These are phyloP conservation scores for Conus ventricosus DNA, from an alignment of 1,140 invertebrate genomes.

Conservation along the genomic window DNA sequence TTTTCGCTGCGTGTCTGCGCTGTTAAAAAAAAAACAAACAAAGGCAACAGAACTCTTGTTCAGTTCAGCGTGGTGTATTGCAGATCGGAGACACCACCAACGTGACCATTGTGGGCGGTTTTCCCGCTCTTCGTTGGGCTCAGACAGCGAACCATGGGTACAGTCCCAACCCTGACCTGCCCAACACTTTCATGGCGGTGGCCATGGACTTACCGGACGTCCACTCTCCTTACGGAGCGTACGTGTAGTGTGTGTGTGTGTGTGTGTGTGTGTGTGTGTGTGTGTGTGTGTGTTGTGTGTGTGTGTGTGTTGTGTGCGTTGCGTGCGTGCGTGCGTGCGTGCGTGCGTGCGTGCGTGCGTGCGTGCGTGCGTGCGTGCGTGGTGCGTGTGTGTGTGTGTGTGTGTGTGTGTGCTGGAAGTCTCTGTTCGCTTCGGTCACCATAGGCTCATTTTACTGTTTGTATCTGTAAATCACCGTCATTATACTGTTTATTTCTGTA, in stretches of 20 bases:
- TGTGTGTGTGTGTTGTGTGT: slow-evolving; percentile 15
- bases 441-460: no score
- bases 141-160: slow-evolving; percentile 66
- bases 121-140: slow-evolving; percentile 63
- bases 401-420: background rate
- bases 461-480: no score
- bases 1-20: no score
- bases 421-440: no score
- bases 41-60: no score
- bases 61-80: background rate
- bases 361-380: background rate
- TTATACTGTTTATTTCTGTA: no score
- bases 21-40: no score
- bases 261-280: slow-evolving; percentile 14
- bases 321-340: background rate
- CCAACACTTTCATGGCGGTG: slow-evolving; percentile 69
- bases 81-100: background rate
- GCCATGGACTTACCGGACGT: slow-evolving; percentile 68
- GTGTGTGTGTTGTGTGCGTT: background rate
- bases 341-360: background rate
- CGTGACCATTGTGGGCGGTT: slow-evolving; percentile 27
- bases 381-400: slow-evolving; percentile 13
- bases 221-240: slow-evolving; percentile 59
- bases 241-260: slow-evolving; percentile 23
- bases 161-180: slow-evolving; percentile 62